Evolutionary conservation across 2,888 invertebrate genomes (phyloP).

Genomic region (Agonopterix subpropinquella): DNA sequence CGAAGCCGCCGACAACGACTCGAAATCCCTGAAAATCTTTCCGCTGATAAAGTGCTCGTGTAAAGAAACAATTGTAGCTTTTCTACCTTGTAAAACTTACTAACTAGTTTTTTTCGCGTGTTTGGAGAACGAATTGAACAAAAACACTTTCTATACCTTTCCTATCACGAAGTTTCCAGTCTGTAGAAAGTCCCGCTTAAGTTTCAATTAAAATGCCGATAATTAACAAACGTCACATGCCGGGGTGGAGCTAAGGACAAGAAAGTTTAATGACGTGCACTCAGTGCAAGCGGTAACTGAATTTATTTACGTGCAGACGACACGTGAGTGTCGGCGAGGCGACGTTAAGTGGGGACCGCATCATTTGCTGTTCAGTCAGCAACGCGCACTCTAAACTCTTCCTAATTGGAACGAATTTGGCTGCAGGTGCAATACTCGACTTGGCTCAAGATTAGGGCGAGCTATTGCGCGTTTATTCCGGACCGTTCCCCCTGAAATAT

Average conservation of each 20-base stretch:
- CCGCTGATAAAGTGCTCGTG: conserved; percentile 6
- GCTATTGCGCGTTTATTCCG: conserved; percentile 65
- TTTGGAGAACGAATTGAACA: conserved; percentile 1
- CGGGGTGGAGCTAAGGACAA: conserved; percentile 48
- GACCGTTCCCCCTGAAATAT: conserved; percentile 64
- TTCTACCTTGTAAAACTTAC: no score
- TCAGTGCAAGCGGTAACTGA: conserved; percentile 59
- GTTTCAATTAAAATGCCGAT: conserved; percentile 38
- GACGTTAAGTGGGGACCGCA: conserved; percentile 69
- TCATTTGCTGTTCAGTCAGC: conserved; percentile 72
- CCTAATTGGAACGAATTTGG: conserved; percentile 75
- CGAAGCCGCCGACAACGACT: background rate
- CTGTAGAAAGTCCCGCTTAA: conserved; percentile 6
- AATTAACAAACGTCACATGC: conserved; percentile 54
- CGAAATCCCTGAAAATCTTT: background rate
- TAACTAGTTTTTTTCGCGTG: conserved; percentile 8
- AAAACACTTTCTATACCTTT: conserved; percentile 9
- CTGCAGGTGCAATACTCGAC: conserved; percentile 73
- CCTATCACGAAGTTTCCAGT: conserved; percentile 5
- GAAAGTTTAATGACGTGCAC: conserved; percentile 69
- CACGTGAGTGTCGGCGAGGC: conserved; percentile 60
- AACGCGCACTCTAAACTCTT: conserved; percentile 68
- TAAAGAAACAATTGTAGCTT: conserved; percentile 7
- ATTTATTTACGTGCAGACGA: conserved; percentile 66
- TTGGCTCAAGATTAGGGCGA: conserved; percentile 73